These are phyloP conservation scores for Troides aeacus DNA, from an alignment of 2,888 invertebrate genomes.

Conservation along the genomic window DNA sequence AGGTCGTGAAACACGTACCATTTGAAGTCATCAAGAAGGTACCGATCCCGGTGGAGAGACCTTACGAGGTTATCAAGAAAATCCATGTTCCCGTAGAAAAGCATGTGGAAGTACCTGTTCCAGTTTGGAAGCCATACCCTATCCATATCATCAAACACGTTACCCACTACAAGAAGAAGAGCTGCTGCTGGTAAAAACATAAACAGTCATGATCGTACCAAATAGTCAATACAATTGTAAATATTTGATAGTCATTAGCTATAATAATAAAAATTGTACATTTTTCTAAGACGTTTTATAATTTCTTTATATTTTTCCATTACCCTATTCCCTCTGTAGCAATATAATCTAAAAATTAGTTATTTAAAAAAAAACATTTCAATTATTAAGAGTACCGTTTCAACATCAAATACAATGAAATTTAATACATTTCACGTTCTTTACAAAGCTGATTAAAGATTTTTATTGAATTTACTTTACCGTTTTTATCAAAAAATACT, in stretches of 20 bases:
- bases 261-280: constrained; percentile 42
- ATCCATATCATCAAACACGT: constrained; percentile 75
- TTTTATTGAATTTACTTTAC: too few species aligned
- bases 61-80: constrained; percentile 72
- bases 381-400: too few species aligned
- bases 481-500: too few species aligned
- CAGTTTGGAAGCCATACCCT: constrained; percentile 73
- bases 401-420: too few species aligned
- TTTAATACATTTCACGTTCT: too few species aligned
- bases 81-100: constrained; percentile 68
- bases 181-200: constrained; percentile 65
- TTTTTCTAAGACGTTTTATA: constrained; percentile 36
- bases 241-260: constrained; percentile 73
- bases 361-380: too few species aligned
- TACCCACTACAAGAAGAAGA: constrained; percentile 74
- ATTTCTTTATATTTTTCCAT: not conserved
- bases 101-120: constrained; percentile 68
- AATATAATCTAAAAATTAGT: too few species aligned
- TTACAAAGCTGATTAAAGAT: too few species aligned
- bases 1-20: constrained; percentile 67
- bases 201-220: constrained; percentile 65
- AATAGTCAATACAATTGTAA: constrained; percentile 75
- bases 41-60: constrained; percentile 65
- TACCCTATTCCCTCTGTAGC: too few species aligned
- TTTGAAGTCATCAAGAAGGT: constrained; percentile 70